Evolutionary conservation across 23 tunicate genomes (phyloP).

Genomic region (Ciona savignyi): DNA sequence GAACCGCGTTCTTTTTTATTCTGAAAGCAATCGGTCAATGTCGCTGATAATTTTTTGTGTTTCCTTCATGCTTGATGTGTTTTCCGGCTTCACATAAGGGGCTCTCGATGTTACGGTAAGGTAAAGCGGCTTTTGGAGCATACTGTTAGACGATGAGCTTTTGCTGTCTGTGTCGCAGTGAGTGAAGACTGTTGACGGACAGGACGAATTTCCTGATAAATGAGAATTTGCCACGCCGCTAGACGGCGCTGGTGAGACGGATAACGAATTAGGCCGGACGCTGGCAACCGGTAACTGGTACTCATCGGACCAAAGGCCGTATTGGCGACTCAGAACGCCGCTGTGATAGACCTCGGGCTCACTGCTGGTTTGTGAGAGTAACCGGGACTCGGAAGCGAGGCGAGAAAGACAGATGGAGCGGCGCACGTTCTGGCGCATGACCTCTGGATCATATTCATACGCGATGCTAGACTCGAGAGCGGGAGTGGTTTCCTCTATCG

Average conservation of each 20-base stretch:
- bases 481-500: conserved; percentile 16
- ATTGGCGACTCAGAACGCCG: not conserved
- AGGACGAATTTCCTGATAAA: conserved; percentile 10
- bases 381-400: conserved; percentile 13
- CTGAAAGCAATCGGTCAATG: conserved; percentile 8
- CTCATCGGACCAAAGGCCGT: conserved; percentile 2
- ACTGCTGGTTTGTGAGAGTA: not conserved
- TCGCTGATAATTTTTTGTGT: conserved; percentile 21
- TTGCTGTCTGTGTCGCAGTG: not conserved
- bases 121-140: not conserved
- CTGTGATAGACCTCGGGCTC: not conserved
- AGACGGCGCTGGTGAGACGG: conserved; percentile 38
- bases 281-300: not conserved
- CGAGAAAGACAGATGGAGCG: conserved; percentile 19
- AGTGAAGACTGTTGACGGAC: conserved; percentile 4
- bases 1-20: conserved; percentile 1
- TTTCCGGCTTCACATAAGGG: not conserved
- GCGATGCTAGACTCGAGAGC: conserved; percentile 3
- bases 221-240: conserved; percentile 20
- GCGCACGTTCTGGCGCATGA: conserved; percentile 21
- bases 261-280: conserved; percentile 4
- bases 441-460: conserved; percentile 20
- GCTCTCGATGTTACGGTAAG: not conserved
- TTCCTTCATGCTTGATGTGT: conserved; percentile 9
- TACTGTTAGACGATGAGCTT: not conserved